Conservation (phyloP, 2,113 vertebrate species). For the Colossoma macropomum region DNA sequence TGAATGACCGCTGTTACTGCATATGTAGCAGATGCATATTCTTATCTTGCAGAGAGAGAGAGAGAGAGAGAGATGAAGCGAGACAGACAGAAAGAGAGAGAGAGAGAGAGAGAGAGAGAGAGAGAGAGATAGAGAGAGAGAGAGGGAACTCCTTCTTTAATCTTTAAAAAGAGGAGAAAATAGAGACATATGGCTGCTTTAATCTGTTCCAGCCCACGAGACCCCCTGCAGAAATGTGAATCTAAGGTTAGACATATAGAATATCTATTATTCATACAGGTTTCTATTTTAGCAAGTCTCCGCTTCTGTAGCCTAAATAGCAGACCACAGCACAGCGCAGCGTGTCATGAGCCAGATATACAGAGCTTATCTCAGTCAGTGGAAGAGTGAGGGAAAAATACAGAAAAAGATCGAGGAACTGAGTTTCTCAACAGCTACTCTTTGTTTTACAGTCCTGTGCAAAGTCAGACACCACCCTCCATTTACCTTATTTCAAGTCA, state of each 20-base stretch:
- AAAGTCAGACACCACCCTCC: too few relatives aligned
- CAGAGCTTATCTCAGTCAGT: too few relatives aligned
- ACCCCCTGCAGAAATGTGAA: conserved; percentile 55
- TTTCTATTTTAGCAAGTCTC: conserved; percentile 26
- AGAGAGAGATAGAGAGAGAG: too few relatives aligned
- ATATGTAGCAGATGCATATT: background rate
- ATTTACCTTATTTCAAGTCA: too few relatives aligned
- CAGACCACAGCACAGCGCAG: background rate
- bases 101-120: too few relatives aligned
- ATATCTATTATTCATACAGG: conserved; percentile 47
- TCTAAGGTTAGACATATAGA: conserved; percentile 50
- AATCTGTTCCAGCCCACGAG: conserved; percentile 48
- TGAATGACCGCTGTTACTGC: background rate
- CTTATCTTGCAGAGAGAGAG: too few relatives aligned
- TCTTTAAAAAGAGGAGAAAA: conserved; percentile 53
- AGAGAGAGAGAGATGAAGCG: too few relatives aligned
- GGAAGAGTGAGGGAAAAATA: too few relatives aligned
- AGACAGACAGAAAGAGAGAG: background rate
- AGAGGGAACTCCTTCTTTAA: conserved; percentile 17
- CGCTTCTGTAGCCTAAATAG: conserved; percentile 7
- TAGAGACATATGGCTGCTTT: conserved; percentile 48
- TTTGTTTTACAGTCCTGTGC: too few relatives aligned
- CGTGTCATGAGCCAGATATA: too few relatives aligned
- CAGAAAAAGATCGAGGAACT: background rate
- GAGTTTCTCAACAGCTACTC: background rate